Conservation (phyloP, 2,797 vertebrate genomes). For the Microctenopoma steveboyesi region DNA sequence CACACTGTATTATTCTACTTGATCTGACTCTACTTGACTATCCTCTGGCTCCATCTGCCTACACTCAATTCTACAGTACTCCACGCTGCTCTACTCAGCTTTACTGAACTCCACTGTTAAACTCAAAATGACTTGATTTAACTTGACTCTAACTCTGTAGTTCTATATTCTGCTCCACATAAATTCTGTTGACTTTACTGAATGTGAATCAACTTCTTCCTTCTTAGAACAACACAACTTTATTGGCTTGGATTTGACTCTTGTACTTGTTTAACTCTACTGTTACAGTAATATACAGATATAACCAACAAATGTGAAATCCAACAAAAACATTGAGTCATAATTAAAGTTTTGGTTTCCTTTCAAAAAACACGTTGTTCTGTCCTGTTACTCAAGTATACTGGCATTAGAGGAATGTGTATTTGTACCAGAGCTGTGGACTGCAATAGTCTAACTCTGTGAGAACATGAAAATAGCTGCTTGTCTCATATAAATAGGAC, state of each 20-base stretch:
- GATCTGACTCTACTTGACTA: neutral
- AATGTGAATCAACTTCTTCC: too few relatives aligned
- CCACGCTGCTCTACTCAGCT: neutral
- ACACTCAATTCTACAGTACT: neutral
- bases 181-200: too few relatives aligned
- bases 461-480: constrained; percentile 18
- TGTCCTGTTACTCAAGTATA: constrained; percentile 36
- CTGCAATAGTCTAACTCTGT: constrained; percentile 17
- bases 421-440: constrained; percentile 36
- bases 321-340: constrained; percentile 12
- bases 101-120: neutral
- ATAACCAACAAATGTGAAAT: constrained; percentile 1
- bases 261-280: too few relatives aligned
- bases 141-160: too few relatives aligned
- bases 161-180: too few relatives aligned
- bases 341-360: constrained; percentile 33
- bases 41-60: neutral
- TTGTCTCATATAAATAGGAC: constrained; percentile 9
- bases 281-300: too few relatives aligned
- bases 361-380: constrained; percentile 37
- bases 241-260: neutral
- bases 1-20: neutral
- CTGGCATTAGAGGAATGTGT: constrained; percentile 65
- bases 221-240: too few relatives aligned
- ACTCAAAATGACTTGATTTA: too few relatives aligned